Evolutionary conservation across 2,888 invertebrate genomes (phyloP), one percentile per base, ranked within the genome.

Genomic region (Elegia similella): DNA sequence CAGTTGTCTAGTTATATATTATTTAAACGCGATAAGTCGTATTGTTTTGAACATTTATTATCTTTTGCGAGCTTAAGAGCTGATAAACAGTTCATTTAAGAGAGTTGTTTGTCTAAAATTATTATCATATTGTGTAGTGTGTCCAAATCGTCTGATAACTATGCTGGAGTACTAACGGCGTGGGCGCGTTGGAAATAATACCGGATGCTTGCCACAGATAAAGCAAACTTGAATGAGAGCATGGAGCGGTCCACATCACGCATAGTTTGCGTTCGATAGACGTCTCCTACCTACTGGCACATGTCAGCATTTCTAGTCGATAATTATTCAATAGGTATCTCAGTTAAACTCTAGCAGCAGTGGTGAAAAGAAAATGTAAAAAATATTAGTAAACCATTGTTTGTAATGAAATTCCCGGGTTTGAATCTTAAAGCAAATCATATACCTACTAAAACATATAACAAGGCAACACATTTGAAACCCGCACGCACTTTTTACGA

Each of bases 121-220:
- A 76, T 77, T 76, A 78, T 80, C 73, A 67, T 67, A 70, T 73
- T 78, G 76, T 78, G 72, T 74, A 75, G 75, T 77, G 73, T 74
- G 75, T 71, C 69, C 65, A 68, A 75, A 75, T 76, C 73, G 75
- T 75, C 74, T 76, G 76, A 81, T 81, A 78, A 75, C 62, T 60
- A 60, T 69, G 72, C 69, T 72, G 62, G 70, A 73, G 73, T 74
- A 77, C 67, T 70, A 70, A 72, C 70, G 64, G 65, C 66, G 72
- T 70, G 73, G 72, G 73, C 68, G 71, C 70, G 70, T 76, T 79
- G 71, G 76, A 81, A 76, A 79, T 80, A 79, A 81, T 82, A 77
- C 86, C 87, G 87, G 86, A 86, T 87, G 86, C 84, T 83, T 81
- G 79, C 76, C 76, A 75, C 76, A 83, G 86, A 87, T 88, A 88